Percentiles rank a stretch among this genome's conserved stretches.
Evolutionary conservation across 2,888 invertebrate species (phyloP).

Genomic region (Timema cristinae): DNA sequence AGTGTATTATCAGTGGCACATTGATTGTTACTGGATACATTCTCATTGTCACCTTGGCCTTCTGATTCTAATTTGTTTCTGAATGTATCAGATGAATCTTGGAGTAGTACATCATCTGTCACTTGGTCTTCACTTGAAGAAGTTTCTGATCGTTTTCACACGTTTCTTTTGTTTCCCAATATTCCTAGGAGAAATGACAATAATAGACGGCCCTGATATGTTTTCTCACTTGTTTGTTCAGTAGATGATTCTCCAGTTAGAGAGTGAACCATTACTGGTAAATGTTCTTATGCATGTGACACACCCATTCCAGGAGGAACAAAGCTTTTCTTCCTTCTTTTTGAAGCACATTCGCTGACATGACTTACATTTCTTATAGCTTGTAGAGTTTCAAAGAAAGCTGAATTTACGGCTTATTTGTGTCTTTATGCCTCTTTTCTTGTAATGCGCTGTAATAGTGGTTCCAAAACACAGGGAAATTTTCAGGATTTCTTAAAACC

Average conservation of each 20-base stretch:
- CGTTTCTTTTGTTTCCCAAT: too few relatives aligned
- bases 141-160: too few relatives aligned
- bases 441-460: constrained; percentile 8
- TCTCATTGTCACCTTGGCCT: not conserved
- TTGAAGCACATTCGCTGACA: not conserved
- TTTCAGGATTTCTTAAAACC: constrained; percentile 7
- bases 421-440: not conserved
- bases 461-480: not conserved
- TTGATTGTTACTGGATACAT: not conserved
- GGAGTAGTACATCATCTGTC: not conserved
- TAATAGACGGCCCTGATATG: not conserved
- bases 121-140: too few relatives aligned
- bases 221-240: not conserved
- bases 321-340: constrained; percentile 12
- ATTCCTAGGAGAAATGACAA: too few relatives aligned
- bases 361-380: not conserved
- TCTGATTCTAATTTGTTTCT: not conserved
- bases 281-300: not conserved
- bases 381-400: not conserved
- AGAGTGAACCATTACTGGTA: not conserved
- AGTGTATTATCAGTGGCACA: not conserved
- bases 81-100: constrained; percentile 2
- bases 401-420: not conserved
- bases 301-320: constrained; percentile 8
- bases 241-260: not conserved